Conservation (phyloP, 2,888 invertebrate genomes). For the Ormyrus thymus region DNA sequence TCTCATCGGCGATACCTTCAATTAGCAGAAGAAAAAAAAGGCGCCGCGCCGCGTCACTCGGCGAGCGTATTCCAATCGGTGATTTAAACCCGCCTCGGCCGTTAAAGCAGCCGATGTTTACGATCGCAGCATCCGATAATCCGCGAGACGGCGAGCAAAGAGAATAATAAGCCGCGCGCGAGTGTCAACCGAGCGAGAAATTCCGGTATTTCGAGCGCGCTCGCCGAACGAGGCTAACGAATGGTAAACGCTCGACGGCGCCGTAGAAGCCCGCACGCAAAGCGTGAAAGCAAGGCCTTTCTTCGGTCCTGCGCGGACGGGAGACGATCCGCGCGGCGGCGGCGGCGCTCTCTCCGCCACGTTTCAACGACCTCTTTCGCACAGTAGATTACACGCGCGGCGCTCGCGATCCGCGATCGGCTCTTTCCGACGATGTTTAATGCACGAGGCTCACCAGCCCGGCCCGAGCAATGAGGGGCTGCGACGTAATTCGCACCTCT, state of each 20-base stretch:
- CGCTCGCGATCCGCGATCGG: background rate
- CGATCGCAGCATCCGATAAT: background rate
- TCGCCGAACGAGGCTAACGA: too few relatives aligned
- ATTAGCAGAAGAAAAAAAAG: too few relatives aligned
- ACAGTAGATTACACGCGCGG: conserved; percentile 21
- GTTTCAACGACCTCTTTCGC: too few relatives aligned
- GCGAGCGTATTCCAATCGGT: too few relatives aligned
- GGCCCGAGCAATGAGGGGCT: conserved; percentile 3
- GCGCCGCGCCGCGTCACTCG: too few relatives aligned
- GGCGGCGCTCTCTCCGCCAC: background rate
- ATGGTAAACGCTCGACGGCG: too few relatives aligned
- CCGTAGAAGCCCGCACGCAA: conserved; percentile 1
- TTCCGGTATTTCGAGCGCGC: too few relatives aligned
- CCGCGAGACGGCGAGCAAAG: conserved; percentile 24
- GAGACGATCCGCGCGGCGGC: conserved; percentile 15
- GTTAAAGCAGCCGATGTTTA: too few relatives aligned
- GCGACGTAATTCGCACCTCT: conserved; percentile 5
- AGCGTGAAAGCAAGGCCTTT: conserved; percentile 24
- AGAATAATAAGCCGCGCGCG: background rate
- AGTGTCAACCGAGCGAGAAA: conserved; percentile 32
- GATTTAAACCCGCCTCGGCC: too few relatives aligned
- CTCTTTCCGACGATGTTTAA: conserved; percentile 15
- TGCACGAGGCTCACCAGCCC: conserved; percentile 21
- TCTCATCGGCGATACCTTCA: too few relatives aligned
- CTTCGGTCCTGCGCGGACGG: conserved; percentile 36